Evolutionary conservation across 2,888 invertebrate species (phyloP), one percentile per base, ranked within the genome.

Genomic region (Trichopria drosophilae): DNA sequence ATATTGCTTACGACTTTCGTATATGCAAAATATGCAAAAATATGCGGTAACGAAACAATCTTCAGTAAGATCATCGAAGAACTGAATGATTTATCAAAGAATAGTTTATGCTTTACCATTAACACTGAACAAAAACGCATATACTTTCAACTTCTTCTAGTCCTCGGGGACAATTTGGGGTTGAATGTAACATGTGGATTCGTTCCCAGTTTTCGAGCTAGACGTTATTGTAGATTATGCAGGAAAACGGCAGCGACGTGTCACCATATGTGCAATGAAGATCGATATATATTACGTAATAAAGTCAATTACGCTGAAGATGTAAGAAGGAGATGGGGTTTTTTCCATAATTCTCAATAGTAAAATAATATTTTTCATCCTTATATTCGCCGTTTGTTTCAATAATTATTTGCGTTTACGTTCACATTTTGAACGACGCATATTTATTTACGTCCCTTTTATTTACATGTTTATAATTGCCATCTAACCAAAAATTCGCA

Each of bases 101-200:
- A 48, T 13, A 48, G 48, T n/a, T 12, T 52, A 4, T 15, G 29
- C 19, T 31, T 52, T 2, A 32, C 10, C 6, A 29, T 52, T 6
- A 18, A 31, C 1, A 29, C 26, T 9, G 1, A 20, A 4, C 6
- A 24, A 4, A 9, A 35, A 2, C 35, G 34, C 31, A 13, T 53
- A n/a, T 44, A 47, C 36, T 55, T 55, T 28, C 36, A 51, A 13
- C 40, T 35, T 6, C 5, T 43, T 20, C 19, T 51, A 13, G 12
- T 51, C 4, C 31, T 55, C 16, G 54, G 51, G 2, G 54, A 55
- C 13, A 55, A 51, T 28, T 16, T 55, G 0, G 51, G 55, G 3
- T 1, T 51, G 1, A 55, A 55, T 23, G 23, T 29, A 31, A 39
- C 36, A 20, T 48, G 47, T 16, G 54, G 48, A 3, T 51, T 51